phyloP scores from a whole-genome alignment of 2,888 invertebrate species.

The Papilio demoleus region DNA sequence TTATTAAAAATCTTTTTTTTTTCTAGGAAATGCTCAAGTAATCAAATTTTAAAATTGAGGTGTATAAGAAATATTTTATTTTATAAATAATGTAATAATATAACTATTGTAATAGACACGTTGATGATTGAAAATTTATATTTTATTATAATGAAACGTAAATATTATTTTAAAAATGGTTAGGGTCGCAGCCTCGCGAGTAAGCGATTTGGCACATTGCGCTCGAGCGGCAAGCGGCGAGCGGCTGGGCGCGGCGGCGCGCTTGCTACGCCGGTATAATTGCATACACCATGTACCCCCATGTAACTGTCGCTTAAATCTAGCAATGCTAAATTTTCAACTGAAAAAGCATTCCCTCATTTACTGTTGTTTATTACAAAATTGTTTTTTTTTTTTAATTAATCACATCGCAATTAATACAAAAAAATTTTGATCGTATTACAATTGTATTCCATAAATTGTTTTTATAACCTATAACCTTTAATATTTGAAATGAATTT shows the following conservation, averaged over 20 bases:
- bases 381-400: conserved; percentile 1
- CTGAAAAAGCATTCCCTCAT: conserved; percentile 65
- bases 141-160: no score
- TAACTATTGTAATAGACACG: no score
- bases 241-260: conserved; percentile 49
- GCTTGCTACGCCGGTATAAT: conserved; percentile 71
- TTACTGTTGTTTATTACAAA: conserved; percentile 27
- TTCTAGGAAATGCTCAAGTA: no score
- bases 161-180: conserved; percentile 54
- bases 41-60: no score
- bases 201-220: conserved; percentile 82
- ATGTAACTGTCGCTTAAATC: conserved; percentile 80
- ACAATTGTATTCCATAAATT: not conserved
- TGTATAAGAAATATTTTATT: no score
- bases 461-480: not conserved
- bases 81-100: no score
- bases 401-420: not conserved
- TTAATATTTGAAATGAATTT: not conserved
- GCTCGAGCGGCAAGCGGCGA: conserved; percentile 55
- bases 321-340: conserved; percentile 77
- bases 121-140: no score
- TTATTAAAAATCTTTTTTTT: no score
- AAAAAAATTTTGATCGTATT: not conserved
- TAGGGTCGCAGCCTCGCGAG: conserved; percentile 66
- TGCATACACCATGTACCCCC: conserved; percentile 69